Conservation (phyloP, 30 jellyfish, hydroid and myxozoan genomes). For the Cassiopea xamachana region DNA sequence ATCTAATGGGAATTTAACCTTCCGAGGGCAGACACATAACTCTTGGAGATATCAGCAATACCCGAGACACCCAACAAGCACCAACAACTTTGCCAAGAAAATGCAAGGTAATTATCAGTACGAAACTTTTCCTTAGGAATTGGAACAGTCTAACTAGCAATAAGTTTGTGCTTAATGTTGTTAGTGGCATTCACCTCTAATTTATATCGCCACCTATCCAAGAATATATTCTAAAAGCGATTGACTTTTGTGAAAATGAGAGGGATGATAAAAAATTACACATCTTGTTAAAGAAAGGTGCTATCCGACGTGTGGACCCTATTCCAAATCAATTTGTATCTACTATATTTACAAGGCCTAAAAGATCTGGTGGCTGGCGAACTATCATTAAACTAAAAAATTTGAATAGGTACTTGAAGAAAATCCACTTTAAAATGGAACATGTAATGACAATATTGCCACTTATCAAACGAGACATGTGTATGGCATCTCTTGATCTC, state of each 20-base stretch:
- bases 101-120: neutral
- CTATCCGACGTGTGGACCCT: neutral
- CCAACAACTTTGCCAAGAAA: neutral
- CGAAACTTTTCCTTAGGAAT: neutral
- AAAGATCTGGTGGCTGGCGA: neutral
- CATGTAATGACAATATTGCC: neutral
- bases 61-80: neutral
- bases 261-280: neutral
- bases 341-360: neutral
- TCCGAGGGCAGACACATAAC: neutral
- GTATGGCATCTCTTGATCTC: conserved; percentile 36
- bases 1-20: neutral
- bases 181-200: neutral
- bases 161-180: neutral
- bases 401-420: neutral
- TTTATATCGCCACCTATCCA: neutral
- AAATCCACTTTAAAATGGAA: conserved; percentile 45
- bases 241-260: neutral
- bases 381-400: conserved; percentile 5
- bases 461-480: neutral
- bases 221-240: neutral
- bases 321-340: neutral
- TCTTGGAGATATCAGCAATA: neutral
- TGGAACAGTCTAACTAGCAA: neutral
- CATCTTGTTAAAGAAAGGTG: neutral